Evolutionary conservation across 2,888 invertebrate species (phyloP).

Genomic region (Seladonia tumulorum): DNA sequence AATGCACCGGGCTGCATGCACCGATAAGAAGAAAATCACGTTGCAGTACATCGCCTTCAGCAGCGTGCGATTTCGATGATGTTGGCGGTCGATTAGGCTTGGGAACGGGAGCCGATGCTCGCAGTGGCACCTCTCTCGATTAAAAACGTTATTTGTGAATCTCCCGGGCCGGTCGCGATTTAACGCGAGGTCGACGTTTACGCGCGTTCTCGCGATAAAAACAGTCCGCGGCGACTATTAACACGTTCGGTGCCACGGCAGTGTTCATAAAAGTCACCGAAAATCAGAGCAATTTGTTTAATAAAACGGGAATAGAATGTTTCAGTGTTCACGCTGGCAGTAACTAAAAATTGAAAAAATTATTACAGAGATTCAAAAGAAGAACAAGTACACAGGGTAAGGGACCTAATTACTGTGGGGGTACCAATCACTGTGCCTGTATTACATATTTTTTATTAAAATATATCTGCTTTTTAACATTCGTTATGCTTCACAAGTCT

Average conservation of each 20-base stretch:
- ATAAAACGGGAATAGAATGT: background rate
- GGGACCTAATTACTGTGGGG: no score
- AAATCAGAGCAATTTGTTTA: background rate
- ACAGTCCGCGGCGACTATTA: conserved; percentile 26
- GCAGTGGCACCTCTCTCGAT: background rate
- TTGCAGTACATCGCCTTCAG: background rate
- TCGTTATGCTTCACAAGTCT: no score
- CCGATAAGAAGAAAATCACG: background rate
- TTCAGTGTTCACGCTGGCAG: background rate
- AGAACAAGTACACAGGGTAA: no score
- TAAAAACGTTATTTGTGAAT: conserved; percentile 18
- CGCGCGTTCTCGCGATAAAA: conserved; percentile 26
- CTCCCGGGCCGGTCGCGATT: background rate
- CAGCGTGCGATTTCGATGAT: background rate
- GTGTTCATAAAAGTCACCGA: background rate
- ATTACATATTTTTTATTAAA: no score
- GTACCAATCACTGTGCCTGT: no score
- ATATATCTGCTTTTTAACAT: no score
- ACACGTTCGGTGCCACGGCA: background rate
- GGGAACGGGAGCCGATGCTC: background rate
- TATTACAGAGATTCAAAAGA: background rate
- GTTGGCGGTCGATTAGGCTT: background rate
- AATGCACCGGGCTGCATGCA: background rate
- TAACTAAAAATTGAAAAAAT: background rate
- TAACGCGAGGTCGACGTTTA: conserved; percentile 9